A percentile compares a stretch with the other conserved stretches of the same genome.
phyloP scores from a whole-genome alignment of 2,797 vertebrate species.

The Melanotaenia trifasciata region DNA sequence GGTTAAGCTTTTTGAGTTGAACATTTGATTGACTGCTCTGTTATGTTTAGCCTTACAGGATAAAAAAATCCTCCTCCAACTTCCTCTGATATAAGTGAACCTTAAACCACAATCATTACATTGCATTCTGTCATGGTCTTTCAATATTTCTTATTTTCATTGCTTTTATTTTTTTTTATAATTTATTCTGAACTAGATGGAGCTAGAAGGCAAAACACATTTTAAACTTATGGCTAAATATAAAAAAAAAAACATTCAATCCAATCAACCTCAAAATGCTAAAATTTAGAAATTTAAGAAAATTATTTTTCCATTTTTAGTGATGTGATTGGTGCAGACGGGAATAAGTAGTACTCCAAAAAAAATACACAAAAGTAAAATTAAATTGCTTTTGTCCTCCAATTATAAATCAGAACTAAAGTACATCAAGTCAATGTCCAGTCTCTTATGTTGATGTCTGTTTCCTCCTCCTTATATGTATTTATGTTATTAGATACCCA shows the following conservation, averaged over 20 bases:
- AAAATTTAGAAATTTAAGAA: too few relatives aligned
- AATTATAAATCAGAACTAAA: conserved; percentile 57
- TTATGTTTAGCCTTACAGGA: neutral
- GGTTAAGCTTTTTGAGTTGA: neutral
- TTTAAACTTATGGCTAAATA: too few relatives aligned
- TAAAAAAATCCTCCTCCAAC: neutral
- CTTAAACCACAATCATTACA: neutral
- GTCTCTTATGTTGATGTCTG: conserved; percentile 39
- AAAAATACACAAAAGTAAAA: conserved; percentile 31
- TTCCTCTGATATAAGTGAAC: neutral
- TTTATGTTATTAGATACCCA: conserved; percentile 16
- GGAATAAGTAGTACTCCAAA: conserved; percentile 38
- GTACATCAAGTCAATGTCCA: conserved; percentile 43
- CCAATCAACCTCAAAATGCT: too few relatives aligned
- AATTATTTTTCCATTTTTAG: neutral
- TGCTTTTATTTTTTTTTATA: neutral
- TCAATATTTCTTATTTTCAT: neutral
- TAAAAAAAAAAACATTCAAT: too few relatives aligned
- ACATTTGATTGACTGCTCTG: neutral
- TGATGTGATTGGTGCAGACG: conserved; percentile 47
- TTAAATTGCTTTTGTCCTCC: conserved; percentile 46
- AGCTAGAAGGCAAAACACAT: neutral
- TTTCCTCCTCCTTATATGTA: conserved; percentile 24
- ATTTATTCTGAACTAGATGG: neutral
- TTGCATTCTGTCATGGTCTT: neutral